These are phyloP conservation scores for Silurus asotus DNA, from an alignment of 2,113 vertebrate species.

Conservation along the genomic window DNA sequence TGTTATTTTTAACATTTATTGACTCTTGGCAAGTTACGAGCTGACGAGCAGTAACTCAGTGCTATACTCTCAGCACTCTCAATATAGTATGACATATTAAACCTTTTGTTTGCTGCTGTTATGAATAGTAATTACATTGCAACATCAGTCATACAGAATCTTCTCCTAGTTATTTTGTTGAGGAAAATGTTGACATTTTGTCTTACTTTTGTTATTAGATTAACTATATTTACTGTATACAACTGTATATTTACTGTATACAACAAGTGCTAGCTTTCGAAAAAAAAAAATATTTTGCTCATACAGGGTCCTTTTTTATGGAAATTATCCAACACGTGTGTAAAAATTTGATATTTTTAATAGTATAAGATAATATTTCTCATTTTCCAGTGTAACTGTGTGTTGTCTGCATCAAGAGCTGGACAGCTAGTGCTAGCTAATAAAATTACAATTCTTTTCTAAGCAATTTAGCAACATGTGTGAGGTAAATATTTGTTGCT, in stretches of 20 bases:
- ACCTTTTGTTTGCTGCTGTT: not conserved
- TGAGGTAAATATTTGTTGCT: not conserved
- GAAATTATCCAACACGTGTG: too few species aligned
- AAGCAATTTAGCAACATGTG: too few species aligned
- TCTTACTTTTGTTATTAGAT: not conserved
- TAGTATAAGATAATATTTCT: not conserved
- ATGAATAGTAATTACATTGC: not conserved
- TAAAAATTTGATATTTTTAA: not conserved
- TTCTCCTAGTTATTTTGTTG: not conserved
- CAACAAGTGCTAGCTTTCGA: not conserved
- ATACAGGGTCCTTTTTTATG: too few species aligned
- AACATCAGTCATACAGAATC: not conserved
- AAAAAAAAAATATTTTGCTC: not conserved
- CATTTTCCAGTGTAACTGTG: not conserved
- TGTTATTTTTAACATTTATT: not conserved
- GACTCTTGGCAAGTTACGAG: not conserved
- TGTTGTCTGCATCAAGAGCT: too few species aligned
- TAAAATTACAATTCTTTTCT: not conserved
- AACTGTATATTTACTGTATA: not conserved
- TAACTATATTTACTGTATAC: not conserved
- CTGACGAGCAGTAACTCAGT: not conserved
- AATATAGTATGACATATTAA: not conserved
- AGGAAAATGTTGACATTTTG: not conserved
- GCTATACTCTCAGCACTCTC: not conserved
- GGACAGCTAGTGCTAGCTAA: not conserved